Percentiles rank a stretch among this genome's conserved stretches.
Conservation (phyloP, 2,888 invertebrate genomes). For the Drosophila formosana region DNA sequence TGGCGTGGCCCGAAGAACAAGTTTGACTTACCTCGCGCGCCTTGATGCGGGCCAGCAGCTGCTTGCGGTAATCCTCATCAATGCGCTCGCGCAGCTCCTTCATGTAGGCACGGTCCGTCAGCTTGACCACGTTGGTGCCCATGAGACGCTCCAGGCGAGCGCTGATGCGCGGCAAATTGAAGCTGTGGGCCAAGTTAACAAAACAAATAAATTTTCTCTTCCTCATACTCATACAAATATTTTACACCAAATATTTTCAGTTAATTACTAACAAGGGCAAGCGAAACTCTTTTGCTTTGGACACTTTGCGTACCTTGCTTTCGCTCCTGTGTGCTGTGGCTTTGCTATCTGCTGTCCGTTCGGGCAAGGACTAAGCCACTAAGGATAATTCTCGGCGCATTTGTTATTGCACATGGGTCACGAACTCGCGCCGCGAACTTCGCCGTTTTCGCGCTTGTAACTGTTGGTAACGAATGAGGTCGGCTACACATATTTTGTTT, state of each 20-base stretch:
- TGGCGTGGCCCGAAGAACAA: conserved; percentile 7
- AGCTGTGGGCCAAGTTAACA: conserved; percentile 66
- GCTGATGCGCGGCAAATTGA: conserved; percentile 85
- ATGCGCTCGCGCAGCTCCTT: conserved; percentile 87
- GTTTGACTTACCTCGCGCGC: conserved; percentile 86
- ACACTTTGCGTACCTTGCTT: background rate
- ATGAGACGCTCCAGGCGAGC: conserved; percentile 84
- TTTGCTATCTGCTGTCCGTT: conserved; percentile 14
- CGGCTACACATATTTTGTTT: conserved; percentile 68
- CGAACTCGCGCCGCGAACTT: conserved; percentile 27
- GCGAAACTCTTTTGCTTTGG: background rate
- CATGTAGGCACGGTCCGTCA: conserved; percentile 89
- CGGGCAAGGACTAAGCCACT: conserved; percentile 11
- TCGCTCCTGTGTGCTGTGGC: background rate
- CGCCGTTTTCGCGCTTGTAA: conserved; percentile 71
- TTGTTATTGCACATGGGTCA: conserved; percentile 51
- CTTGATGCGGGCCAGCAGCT: conserved; percentile 87
- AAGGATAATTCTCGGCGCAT: conserved; percentile 9
- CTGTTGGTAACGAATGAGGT: conserved; percentile 80
- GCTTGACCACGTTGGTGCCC: conserved; percentile 87
- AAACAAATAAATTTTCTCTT: background rate
- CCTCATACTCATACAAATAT: background rate
- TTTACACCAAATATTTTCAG: conserved; percentile 3
- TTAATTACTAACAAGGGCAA: conserved; percentile 19
- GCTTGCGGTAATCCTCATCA: conserved; percentile 87